Evolutionary conservation across 2,113 vertebrate species (phyloP).

Genomic region (Monarcha castaneiventris): DNA sequence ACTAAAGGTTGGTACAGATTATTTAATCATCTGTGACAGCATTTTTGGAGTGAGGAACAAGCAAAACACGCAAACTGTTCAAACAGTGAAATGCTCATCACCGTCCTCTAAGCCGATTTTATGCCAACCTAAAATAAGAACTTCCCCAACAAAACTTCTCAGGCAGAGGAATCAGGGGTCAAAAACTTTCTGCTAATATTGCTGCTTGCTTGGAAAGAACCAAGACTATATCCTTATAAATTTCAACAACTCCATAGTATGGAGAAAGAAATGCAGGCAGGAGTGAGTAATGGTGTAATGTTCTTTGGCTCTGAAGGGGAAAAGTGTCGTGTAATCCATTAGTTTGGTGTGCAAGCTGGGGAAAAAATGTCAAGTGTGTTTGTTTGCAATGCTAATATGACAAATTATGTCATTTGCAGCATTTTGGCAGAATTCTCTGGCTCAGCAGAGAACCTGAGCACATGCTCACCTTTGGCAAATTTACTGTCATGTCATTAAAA

Average conservation of each 20-base stretch:
- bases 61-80: neutral
- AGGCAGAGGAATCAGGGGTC: neutral
- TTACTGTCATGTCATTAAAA: neutral
- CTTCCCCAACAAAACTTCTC: neutral
- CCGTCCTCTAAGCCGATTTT: neutral
- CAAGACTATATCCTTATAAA: neutral
- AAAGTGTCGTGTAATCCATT: neutral
- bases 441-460: neutral
- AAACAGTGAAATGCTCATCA: neutral
- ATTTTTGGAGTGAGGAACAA: neutral
- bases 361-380: neutral
- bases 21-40: neutral
- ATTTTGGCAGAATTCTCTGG: neutral
- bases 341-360: neutral
- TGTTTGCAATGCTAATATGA: neutral
- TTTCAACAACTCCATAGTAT: neutral
- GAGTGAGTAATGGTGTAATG: neutral
- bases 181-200: neutral
- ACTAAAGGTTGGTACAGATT: neutral
- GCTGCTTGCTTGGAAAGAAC: neutral
- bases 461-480: neutral
- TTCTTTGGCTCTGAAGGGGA: neutral
- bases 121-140: neutral
- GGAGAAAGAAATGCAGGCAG: neutral
- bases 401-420: neutral